Evolutionary conservation across 2,888 invertebrate genomes (phyloP).

Genomic region (Campopleginae sp.): DNA sequence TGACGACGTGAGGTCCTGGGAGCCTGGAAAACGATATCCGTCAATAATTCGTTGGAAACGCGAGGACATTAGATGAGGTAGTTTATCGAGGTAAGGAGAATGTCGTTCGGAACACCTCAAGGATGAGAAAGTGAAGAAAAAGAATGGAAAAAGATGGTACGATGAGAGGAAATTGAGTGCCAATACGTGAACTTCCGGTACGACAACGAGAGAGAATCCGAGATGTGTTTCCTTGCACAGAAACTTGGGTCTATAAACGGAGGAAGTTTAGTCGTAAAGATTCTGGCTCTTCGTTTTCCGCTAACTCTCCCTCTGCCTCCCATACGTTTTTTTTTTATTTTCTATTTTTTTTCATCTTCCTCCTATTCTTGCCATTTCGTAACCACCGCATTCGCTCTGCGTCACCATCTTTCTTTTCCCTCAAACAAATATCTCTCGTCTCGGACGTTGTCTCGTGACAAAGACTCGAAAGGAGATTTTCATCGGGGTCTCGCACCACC

Average conservation of each 20-base stretch:
- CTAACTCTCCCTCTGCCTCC: constrained; percentile 20
- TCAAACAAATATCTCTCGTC: constrained; percentile 34
- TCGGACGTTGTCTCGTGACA: constrained; percentile 49
- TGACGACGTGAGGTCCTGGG: neutral
- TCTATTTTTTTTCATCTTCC: constrained; percentile 25
- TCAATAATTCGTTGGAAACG: constrained; percentile 14
- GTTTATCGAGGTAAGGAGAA: constrained; percentile 28
- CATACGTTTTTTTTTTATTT: neutral
- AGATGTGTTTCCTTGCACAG: constrained; percentile 41
- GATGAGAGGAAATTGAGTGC: constrained; percentile 53
- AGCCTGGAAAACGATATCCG: neutral
- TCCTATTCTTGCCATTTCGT: constrained; percentile 8
- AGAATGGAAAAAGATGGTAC: neutral
- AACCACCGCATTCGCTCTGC: constrained; percentile 16
- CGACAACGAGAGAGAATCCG: constrained; percentile 44
- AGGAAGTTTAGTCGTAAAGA: constrained; percentile 64
- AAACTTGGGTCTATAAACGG: constrained; percentile 21
- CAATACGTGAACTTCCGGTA: constrained; percentile 53
- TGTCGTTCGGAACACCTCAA: constrained; percentile 20
- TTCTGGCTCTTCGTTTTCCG: constrained; percentile 50
- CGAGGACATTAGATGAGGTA: constrained; percentile 17
- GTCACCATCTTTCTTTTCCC: constrained; percentile 8
- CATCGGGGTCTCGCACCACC: constrained; percentile 51
- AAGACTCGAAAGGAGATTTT: constrained; percentile 46
- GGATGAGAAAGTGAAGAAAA: neutral